Evolutionary conservation across 2,888 invertebrate species (phyloP), one percentile per base, ranked within the genome.

Genomic region (Lagria hirta): DNA sequence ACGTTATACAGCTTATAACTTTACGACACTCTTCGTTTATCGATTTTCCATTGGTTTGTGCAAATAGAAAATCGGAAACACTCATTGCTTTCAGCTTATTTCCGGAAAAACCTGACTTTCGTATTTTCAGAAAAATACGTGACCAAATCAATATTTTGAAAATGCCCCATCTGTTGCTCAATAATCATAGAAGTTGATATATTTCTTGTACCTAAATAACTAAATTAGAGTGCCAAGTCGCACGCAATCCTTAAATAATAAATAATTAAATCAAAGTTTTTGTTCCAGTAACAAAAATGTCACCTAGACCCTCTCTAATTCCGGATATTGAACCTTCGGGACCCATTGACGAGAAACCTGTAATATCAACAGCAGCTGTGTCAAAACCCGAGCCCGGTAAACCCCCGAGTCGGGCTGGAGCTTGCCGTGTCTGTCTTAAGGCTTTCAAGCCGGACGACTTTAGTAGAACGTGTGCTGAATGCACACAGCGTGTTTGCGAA

Each of bases 381-480:
- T 41, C 60, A 36, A 76, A 76, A 64, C 61, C 72, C 18, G 86
- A 87, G 66, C 81, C 84, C 8, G 82, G 82, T 11, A 84, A 83
- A 65, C 86, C 87, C 3, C 83, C 84, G 2, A 86, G 86, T 26
- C 77, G 89, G 24, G 86, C 81, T 49, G 90, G 81, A 43, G 85
- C 85, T 48, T 92, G 83, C 72, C 78, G 88, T 52, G 87, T 92
- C 14, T 92, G 92, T 69, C 77, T 91, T 54, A 93, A 93, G 72
- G 88, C 88, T 43, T 83, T 94, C 69, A 88, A 88, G 65, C 88
- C 88, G 0, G 89, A 90, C 47, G 93, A 93, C 70, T 88, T 86
- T 69, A 89, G 84, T 70, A 84, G 88, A 70, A 87, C 84, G 34
- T 94, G 93, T 74, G 86, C 84, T 63, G 92, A 91, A 73, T 94